Conservation (phyloP, 2,797 vertebrate species). For the Furcifer pardalis region DNA sequence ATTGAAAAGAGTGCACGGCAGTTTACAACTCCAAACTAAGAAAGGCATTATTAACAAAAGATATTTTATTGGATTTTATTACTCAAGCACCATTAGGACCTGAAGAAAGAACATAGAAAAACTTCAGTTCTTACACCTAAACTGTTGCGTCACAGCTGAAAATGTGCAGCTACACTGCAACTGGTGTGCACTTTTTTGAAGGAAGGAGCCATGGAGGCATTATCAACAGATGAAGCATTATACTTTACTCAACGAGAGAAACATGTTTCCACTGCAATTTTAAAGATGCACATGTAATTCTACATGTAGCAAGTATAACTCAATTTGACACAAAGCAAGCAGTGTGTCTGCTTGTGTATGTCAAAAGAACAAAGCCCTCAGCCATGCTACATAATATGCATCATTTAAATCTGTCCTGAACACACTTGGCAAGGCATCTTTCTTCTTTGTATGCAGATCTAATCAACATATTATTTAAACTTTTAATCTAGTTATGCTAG, state of each 20-base stretch:
- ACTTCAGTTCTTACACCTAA: not conserved
- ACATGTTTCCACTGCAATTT: slow-evolving; percentile 39
- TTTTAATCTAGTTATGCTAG: slow-evolving; percentile 38
- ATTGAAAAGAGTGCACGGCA: not conserved
- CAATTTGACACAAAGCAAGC: slow-evolving; percentile 55
- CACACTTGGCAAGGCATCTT: slow-evolving; percentile 42
- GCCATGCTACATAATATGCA: slow-evolving; percentile 41
- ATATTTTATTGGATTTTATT: slow-evolving; percentile 53
- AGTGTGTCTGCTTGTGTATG: slow-evolving; percentile 23
- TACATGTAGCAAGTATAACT: slow-evolving; percentile 50
- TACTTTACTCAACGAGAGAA: not conserved
- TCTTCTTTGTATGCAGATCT: slow-evolving; percentile 26
- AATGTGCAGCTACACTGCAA: slow-evolving; percentile 28
- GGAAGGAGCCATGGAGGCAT: slow-evolving; percentile 26
- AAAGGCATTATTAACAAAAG: slow-evolving; percentile 55
- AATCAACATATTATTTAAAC: slow-evolving; percentile 48
- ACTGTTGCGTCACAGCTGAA: slow-evolving; percentile 35
- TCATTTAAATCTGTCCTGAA: slow-evolving; percentile 55
- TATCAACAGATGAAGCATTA: slow-evolving; percentile 19
- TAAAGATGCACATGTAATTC: slow-evolving; percentile 1
- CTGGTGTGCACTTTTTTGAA: not conserved
- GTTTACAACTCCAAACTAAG: slow-evolving; percentile 39
- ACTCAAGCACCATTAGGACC: slow-evolving; percentile 46
- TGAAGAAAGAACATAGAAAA: slow-evolving; percentile 38
- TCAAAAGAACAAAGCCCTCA: not conserved